Conservation (phyloP, 2,888 invertebrate genomes). For the Cinara cedri region DNA sequence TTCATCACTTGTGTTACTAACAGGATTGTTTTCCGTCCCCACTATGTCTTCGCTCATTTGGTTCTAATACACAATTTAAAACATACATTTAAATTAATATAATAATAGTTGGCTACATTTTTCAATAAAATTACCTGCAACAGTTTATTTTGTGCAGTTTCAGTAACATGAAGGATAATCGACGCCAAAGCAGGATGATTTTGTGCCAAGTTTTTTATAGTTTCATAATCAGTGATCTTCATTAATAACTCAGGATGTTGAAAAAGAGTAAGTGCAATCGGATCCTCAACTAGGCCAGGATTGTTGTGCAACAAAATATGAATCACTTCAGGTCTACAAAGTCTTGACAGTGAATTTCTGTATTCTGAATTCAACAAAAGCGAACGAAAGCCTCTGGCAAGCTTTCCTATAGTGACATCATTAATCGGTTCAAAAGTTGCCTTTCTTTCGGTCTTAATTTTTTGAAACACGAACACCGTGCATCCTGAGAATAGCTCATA, state of each 20-base stretch:
- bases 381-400: conserved; percentile 9
- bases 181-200: conserved; percentile 53
- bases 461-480: conserved; percentile 67
- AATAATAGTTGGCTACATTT: neutral
- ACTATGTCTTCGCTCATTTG: too few species aligned
- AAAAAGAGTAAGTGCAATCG: conserved; percentile 50
- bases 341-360: conserved; percentile 31
- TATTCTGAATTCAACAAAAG: neutral
- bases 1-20: conserved; percentile 11
- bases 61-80: conserved; percentile 31
- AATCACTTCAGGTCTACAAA: conserved; percentile 40
- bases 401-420: neutral
- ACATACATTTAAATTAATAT: conserved; percentile 2
- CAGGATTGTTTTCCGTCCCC: too few species aligned
- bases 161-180: conserved; percentile 39
- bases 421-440: neutral
- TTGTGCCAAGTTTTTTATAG: conserved; percentile 42
- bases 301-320: conserved; percentile 31
- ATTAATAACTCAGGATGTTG: conserved; percentile 56
- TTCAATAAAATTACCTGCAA: conserved; percentile 24
- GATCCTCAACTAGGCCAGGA: conserved; percentile 50
- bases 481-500: conserved; percentile 69
- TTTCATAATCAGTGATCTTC: conserved; percentile 37
- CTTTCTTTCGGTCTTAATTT: conserved; percentile 58
- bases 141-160: conserved; percentile 27